Conservation (phyloP, 2,888 invertebrate genomes). For the Drosophila tripunctata region DNA sequence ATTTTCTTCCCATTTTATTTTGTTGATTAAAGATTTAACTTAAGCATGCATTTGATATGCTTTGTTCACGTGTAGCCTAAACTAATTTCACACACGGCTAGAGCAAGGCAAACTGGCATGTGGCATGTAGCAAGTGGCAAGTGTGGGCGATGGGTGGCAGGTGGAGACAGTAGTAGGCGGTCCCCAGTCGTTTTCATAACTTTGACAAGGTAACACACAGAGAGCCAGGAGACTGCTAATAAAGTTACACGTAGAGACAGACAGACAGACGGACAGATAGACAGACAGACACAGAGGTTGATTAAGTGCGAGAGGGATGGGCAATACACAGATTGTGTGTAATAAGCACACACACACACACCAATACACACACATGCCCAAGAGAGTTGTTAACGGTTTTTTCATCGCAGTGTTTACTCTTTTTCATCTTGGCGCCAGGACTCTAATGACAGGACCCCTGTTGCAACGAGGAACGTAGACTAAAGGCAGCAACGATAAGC, state of each 20-base stretch:
- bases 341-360: conserved; percentile 33
- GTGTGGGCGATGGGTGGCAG: background rate
- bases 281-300: background rate
- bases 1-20: background rate
- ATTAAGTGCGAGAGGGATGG: background rate
- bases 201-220: conserved; percentile 74
- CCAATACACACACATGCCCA: conserved; percentile 46
- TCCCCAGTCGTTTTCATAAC: conserved; percentile 71
- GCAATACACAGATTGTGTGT: conserved; percentile 59
- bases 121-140: background rate
- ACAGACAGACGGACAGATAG: background rate
- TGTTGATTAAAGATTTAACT: conserved; percentile 30
- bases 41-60: background rate
- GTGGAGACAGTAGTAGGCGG: conserved; percentile 12
- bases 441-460: conserved; percentile 69
- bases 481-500: conserved; percentile 55
- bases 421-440: conserved; percentile 72
- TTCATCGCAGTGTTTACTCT: conserved; percentile 74
- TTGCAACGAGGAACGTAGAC: conserved; percentile 21
- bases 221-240: conserved; percentile 60
- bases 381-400: conserved; percentile 81
- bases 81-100: conserved; percentile 67
- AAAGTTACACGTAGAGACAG: conserved; percentile 58
- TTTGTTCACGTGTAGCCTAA: conserved; percentile 24
- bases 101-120: conserved; percentile 15